Conservation (phyloP, 1,140 invertebrate genomes). For the Reticulitermes speratus region DNA sequence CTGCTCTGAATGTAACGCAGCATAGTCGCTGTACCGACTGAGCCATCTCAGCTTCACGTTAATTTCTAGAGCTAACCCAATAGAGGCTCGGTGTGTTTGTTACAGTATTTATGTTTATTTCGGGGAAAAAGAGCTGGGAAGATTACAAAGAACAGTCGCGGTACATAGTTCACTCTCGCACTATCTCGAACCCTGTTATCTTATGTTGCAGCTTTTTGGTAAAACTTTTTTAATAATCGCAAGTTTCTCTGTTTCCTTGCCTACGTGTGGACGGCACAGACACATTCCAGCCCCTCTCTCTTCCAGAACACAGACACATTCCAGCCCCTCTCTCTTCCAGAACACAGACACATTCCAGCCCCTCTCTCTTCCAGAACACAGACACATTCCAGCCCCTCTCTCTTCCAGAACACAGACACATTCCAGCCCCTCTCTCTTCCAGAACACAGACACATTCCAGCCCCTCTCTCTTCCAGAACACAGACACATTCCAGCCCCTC, state of each 20-base stretch:
- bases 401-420: not conserved
- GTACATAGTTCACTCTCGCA: not conserved
- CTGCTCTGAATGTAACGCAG: too few species aligned
- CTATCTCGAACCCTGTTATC: not conserved
- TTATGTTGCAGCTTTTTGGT: conserved; percentile 6
- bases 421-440: not conserved
- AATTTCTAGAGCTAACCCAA: too few species aligned
- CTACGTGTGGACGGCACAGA: not conserved
- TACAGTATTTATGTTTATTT: too few species aligned
- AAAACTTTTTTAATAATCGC: conserved; percentile 14
- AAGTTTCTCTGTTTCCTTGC: not conserved
- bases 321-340: not conserved
- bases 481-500: not conserved
- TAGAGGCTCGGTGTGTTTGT: too few species aligned
- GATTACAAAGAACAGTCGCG: too few species aligned
- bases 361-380: not conserved
- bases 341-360: not conserved
- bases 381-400: not conserved
- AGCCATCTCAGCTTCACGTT: too few species aligned
- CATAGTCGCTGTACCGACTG: too few species aligned
- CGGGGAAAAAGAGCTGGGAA: too few species aligned
- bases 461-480: not conserved
- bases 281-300: not conserved
- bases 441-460: not conserved
- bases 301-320: not conserved